These are phyloP conservation scores for Tipula vernalis DNA, from an alignment of 2,888 invertebrate species.

Conservation along the genomic window DNA sequence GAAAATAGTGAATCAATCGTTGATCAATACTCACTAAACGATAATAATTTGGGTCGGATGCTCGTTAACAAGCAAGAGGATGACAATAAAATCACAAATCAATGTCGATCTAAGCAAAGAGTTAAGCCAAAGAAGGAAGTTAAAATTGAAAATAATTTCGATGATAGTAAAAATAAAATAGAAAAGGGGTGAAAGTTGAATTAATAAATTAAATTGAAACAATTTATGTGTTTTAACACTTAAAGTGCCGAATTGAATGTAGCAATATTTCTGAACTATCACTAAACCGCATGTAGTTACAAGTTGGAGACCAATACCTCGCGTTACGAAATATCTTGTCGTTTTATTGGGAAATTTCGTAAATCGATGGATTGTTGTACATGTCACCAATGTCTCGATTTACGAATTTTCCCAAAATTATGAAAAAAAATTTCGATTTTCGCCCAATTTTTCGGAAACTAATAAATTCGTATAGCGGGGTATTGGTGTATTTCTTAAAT, in stretches of 20 bases:
- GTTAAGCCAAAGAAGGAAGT: not conserved
- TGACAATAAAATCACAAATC: not conserved
- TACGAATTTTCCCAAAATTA: no score
- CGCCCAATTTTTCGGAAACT: no score
- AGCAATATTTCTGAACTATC: no score
- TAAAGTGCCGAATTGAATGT: not conserved
- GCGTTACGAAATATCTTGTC: no score
- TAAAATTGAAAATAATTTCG: not conserved
- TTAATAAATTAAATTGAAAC: not conserved
- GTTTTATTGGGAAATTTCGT: no score
- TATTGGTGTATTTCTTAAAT: no score
- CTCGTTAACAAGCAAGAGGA: not conserved
- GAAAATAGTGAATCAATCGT: conserved; percentile 27
- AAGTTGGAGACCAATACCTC: no score
- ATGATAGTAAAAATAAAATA: not conserved
- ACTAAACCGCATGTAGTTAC: no score
- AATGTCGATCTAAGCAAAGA: not conserved
- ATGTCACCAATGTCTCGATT: no score
- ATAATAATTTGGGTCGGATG: not conserved
- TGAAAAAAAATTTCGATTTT: no score
- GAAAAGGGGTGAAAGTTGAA: not conserved
- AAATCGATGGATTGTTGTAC: no score
- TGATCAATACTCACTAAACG: conserved; percentile 16
- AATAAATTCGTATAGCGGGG: no score
- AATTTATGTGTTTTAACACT: not conserved